phyloP scores from a whole-genome alignment of 2,797 vertebrate species.

The Hippocampus kuda region DNA sequence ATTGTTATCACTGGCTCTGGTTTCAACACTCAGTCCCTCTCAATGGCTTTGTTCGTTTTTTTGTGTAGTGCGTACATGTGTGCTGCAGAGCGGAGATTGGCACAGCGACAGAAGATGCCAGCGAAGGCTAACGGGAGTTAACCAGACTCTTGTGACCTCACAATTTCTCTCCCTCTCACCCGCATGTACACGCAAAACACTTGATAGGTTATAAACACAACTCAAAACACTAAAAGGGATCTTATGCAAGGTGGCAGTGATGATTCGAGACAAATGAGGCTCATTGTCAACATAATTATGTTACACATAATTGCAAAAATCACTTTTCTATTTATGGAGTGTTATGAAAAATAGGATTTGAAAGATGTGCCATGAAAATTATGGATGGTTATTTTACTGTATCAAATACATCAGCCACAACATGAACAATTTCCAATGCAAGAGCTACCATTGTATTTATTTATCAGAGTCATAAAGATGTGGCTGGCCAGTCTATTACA shows the following conservation, averaged over 20 bases:
- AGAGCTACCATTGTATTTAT: too few species aligned
- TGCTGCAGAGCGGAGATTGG: slow-evolving; percentile 49
- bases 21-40: slow-evolving; percentile 66
- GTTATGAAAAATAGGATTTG: not conserved
- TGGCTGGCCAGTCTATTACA: too few species aligned
- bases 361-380: not conserved
- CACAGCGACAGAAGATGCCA: slow-evolving; percentile 48
- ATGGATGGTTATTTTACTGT: too few species aligned
- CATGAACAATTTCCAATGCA: too few species aligned
- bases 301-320: slow-evolving; percentile 23
- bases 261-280: slow-evolving; percentile 36
- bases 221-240: slow-evolving; percentile 30
- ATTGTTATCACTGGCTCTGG: slow-evolving; percentile 73
- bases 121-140: slow-evolving; percentile 52
- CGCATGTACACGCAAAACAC: slow-evolving; percentile 34
- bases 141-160: slow-evolving; percentile 52
- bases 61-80: slow-evolving; percentile 32
- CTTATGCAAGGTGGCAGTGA: slow-evolving; percentile 53
- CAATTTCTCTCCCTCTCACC: not conserved
- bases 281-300: slow-evolving; percentile 46
- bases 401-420: too few species aligned
- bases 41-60: slow-evolving; percentile 55
- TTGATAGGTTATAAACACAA: slow-evolving; percentile 43
- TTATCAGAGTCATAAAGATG: too few species aligned
- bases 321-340: slow-evolving; percentile 9